Evolutionary conservation across 2,113 vertebrate genomes (phyloP).

Genomic region (Clarias magur): DNA sequence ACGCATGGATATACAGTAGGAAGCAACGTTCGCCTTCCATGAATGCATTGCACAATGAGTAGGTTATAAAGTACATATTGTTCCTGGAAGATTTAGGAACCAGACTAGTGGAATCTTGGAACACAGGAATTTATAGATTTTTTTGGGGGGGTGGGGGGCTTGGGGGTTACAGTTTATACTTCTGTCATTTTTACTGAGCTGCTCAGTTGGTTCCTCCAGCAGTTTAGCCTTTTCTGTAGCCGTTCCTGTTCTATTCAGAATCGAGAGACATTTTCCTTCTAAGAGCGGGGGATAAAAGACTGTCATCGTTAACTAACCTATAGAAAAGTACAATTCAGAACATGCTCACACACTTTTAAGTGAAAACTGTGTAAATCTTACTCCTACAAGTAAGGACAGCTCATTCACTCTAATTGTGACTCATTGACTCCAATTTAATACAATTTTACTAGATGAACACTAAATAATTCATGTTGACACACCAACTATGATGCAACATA

Average conservation of each 20-base stretch:
- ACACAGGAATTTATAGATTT: conserved; percentile 2
- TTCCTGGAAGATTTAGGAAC: conserved; percentile 13
- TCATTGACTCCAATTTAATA: neutral
- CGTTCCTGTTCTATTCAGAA: neutral
- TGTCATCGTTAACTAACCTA: conserved; percentile 3
- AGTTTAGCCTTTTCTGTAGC: neutral
- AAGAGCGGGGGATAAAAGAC: neutral
- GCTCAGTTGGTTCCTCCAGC: neutral
- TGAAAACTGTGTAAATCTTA: neutral
- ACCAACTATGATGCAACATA: neutral
- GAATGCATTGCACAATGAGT: neutral
- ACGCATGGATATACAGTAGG: neutral
- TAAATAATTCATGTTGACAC: neutral
- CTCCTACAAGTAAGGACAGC: neutral
- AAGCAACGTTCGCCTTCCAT: neutral
- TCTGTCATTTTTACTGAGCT: conserved; percentile 24
- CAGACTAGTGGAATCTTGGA: conserved; percentile 21
- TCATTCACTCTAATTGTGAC: neutral
- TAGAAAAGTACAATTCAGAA: neutral
- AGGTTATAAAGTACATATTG: conserved; percentile 12
- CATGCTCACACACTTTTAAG: neutral
- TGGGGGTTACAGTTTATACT: neutral
- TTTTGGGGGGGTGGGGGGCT: neutral
- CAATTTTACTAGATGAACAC: neutral
- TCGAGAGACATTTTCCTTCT: neutral